Conservation (phyloP, 2,797 vertebrate genomes). For the Neostethus bicornis region DNA sequence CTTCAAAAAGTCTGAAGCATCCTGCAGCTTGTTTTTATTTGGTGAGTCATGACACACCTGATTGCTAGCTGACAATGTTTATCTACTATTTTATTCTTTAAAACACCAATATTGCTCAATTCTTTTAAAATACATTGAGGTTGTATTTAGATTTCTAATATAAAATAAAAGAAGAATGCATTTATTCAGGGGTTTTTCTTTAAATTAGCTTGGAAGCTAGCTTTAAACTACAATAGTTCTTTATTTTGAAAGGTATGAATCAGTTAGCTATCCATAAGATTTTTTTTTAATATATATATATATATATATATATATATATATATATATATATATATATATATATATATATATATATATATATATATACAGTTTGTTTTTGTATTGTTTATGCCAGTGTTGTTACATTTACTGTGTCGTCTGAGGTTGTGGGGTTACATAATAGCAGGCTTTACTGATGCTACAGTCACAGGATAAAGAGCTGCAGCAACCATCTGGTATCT, state of each 20-base stretch:
- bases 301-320: too few species aligned
- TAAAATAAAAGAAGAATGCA: background rate
- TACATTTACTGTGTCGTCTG: conserved; percentile 11
- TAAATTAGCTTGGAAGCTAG: background rate
- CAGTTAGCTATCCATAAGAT: background rate
- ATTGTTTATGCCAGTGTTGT: background rate
- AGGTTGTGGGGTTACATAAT: conserved; percentile 52
- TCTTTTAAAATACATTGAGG: background rate
- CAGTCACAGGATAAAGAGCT: conserved; percentile 27
- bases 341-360: too few species aligned
- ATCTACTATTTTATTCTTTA: background rate
- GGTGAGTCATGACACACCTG: conserved; percentile 79
- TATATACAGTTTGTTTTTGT: background rate
- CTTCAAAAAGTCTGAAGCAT: conserved; percentile 19
- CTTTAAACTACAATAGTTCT: background rate
- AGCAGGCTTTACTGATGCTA: conserved; percentile 17
- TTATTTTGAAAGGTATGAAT: background rate
- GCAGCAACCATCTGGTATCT: conserved; percentile 20
- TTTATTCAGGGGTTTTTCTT: background rate
- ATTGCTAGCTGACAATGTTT: conserved; percentile 37
- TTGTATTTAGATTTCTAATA: background rate
- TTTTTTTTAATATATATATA: too few species aligned
- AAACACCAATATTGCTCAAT: background rate
- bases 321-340: too few species aligned
- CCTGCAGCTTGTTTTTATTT: conserved; percentile 46